Conservation (phyloP, 1,140 invertebrate genomes). For the Planococcus citri region DNA sequence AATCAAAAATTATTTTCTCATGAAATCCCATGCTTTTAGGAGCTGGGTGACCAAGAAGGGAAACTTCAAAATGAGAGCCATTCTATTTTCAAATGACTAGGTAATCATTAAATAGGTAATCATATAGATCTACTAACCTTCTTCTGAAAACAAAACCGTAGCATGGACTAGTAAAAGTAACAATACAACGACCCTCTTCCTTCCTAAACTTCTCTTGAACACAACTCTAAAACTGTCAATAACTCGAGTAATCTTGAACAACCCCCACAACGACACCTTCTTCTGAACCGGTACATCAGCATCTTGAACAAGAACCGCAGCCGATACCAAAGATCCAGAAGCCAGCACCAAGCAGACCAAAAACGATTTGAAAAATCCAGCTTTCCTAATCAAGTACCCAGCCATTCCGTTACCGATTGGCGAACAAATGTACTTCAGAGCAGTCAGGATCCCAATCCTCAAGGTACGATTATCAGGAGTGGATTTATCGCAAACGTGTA, state of each 20-base stretch:
- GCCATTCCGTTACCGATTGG: not conserved
- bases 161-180: not conserved
- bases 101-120: too few species aligned
- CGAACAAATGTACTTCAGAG: not conserved
- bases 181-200: not conserved
- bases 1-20: too few species aligned
- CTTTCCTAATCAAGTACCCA: not conserved
- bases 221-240: not conserved
- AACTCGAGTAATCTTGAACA: not conserved
- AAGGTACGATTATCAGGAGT: not conserved
- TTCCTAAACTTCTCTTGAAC: not conserved
- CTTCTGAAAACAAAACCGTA: not conserved
- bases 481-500: too few species aligned
- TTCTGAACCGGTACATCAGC: not conserved
- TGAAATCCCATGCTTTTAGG: too few species aligned
- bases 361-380: conserved; percentile 1
- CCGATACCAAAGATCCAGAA: not conserved
- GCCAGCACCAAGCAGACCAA: not conserved
- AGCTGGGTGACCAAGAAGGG: too few species aligned
- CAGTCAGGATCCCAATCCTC: not conserved
- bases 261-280: not conserved
- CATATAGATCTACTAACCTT: not conserved
- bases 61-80: too few species aligned
- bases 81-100: too few species aligned
- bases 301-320: not conserved